Percentiles rank a stretch among this genome's conserved stretches.
These are phyloP conservation scores for Phaenicophaeus curvirostris DNA, from an alignment of 2,797 vertebrate species.

Conservation along the genomic window DNA sequence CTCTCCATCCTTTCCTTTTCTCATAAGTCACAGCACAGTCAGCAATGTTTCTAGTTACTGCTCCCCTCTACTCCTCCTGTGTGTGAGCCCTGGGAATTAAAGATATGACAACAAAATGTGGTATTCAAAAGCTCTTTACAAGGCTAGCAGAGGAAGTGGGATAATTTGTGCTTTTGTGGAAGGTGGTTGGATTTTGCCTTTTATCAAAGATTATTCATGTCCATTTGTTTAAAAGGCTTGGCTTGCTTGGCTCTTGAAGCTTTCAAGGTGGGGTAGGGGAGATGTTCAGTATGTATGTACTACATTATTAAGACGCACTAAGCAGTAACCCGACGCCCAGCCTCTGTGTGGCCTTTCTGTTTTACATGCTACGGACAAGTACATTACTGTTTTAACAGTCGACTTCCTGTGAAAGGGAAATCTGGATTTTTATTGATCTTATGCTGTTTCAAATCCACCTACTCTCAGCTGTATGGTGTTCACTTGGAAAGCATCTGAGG, in stretches of 20 bases:
- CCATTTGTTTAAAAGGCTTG: not conserved
- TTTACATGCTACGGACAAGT: conserved; percentile 65
- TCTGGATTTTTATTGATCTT: conserved; percentile 67
- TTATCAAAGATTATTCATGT: not conserved
- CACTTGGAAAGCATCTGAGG: conserved; percentile 69
- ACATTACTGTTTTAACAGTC: conserved; percentile 69
- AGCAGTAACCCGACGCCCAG: not conserved
- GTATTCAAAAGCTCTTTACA: not conserved
- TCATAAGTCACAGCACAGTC: not conserved
- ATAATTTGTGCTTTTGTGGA: not conserved
- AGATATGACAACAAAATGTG: not conserved
- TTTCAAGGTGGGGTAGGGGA: not conserved
- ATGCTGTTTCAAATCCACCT: conserved; percentile 62
- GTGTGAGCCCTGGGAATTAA: not conserved
- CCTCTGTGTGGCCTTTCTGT: conserved; percentile 64
- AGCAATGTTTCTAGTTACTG: fast-evolving
- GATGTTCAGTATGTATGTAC: conserved; percentile 15
- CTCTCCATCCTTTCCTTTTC: not conserved
- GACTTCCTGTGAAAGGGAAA: conserved; percentile 69
- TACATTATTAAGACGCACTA: not conserved
- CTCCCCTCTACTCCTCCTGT: not conserved
- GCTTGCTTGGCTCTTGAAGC: not conserved
- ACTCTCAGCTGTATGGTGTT: conserved; percentile 73
- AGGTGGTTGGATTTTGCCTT: not conserved
- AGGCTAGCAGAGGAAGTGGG: not conserved